Evolutionary conservation across 2,888 invertebrate genomes (phyloP), one percentile per base, ranked within the genome.

Genomic region (Rhabditophanes sp.): DNA sequence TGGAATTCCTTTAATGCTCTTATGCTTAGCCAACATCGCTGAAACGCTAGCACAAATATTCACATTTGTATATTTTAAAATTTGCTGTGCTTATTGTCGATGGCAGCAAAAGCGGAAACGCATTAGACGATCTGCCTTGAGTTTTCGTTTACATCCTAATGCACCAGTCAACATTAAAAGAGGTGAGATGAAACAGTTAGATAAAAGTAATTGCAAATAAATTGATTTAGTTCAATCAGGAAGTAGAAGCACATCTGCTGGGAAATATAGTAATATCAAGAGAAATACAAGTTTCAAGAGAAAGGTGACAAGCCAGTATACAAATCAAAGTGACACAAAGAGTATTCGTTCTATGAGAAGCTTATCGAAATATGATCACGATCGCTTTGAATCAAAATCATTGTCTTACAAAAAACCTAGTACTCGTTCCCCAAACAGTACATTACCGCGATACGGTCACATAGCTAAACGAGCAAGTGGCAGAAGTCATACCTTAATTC

Each of bases 21-120:
- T 72, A 17, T 70, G 68, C 42, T 53, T 72, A 41, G 69, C 71
- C 2, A 71, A 71, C 49, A 69, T 72, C 34, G 71, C 71, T n/a
- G 70, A 70, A 44, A 68, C 68, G 15, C 53, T 72, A 40, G 72
- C 72, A 3, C 68, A 70, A 41, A 56, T 59, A 16, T 70, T 71
- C 57, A 66, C 69, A 23, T 68, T 68, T 47, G 58, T 69, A 40
- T 70, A 70, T 50, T 64, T 67, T 41, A 68, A 61, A 51, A 43
- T 63, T 6, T 65, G 64, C 39, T 65, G 65, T 41, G 60, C 60
- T 16, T 63, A 59, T 30, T 65, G 66, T 35, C 48, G 61, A n/a
- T 65, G 64, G 63, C 56, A 63, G 33, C 51, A 54, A 35, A 57
- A 56, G 24, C 38, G 59, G 11, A 35, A 56, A 28, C 39, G 60